Conservation (phyloP, 64 coral and sea anemone species). For the Acropora yongei region DNA sequence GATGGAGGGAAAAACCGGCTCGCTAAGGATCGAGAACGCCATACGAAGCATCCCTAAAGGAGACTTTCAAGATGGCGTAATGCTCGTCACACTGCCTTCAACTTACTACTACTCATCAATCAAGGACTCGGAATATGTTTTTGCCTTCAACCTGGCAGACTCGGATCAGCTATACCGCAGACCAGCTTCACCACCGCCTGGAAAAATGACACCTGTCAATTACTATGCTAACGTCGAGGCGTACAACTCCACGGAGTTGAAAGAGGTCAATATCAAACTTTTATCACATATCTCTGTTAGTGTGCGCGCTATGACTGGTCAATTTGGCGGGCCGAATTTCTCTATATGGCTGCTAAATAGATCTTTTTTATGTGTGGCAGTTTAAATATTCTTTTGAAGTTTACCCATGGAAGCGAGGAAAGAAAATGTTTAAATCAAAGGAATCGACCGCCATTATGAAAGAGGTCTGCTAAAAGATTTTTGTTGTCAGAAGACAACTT, state of each 20-base stretch:
- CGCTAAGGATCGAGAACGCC: slow-evolving; percentile 81
- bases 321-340: no score
- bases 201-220: slow-evolving; percentile 42
- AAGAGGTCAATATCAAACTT: slow-evolving; percentile 55
- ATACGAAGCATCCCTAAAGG: slow-evolving; percentile 92
- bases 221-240: slow-evolving; percentile 84
- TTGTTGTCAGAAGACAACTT: no score
- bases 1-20: slow-evolving; percentile 85
- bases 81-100: slow-evolving; percentile 67
- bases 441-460: no score
- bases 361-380: no score
- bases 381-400: no score
- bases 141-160: slow-evolving; percentile 95
- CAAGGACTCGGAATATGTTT: slow-evolving; percentile 88
- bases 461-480: no score
- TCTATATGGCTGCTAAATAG: no score
- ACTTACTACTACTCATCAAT: slow-evolving; percentile 96
- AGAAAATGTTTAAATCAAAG: no score
- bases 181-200: slow-evolving; percentile 60
- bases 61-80: slow-evolving; percentile 89
- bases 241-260: slow-evolving; percentile 73
- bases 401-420: no score
- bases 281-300: no score
- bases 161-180: slow-evolving; percentile 84
- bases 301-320: no score